Evolutionary conservation across 2,888 invertebrate genomes (phyloP).

Genomic region (Apotomis turbidana): DNA sequence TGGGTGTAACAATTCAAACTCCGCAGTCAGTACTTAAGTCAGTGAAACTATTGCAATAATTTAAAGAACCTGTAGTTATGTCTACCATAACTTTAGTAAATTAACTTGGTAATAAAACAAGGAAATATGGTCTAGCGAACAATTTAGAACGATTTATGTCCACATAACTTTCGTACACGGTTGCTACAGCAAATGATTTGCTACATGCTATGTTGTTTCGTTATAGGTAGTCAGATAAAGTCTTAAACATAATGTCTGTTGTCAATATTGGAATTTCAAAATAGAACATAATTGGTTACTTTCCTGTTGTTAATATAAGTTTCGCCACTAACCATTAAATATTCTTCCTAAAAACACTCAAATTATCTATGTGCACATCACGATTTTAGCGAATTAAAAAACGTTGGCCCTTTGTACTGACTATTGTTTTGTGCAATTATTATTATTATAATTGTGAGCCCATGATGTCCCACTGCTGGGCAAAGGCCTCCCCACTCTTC

Average conservation of each 20-base stretch:
- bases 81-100: conserved; percentile 27
- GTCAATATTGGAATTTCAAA: not conserved
- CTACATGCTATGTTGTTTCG: conserved; percentile 9
- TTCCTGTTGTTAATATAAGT: too few species aligned
- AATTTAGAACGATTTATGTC: conserved; percentile 27
- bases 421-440: too few species aligned
- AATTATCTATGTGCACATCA: too few species aligned
- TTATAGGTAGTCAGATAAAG: not conserved
- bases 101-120: conserved; percentile 30
- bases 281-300: too few species aligned
- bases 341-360: too few species aligned
- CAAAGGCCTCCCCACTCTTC: too few species aligned
- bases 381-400: too few species aligned
- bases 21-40: conserved; percentile 5
- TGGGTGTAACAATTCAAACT: not conserved
- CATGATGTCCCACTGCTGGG: too few species aligned
- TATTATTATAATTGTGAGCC: too few species aligned
- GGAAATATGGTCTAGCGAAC: conserved; percentile 29
- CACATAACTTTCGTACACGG: conserved; percentile 17
- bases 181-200: conserved; percentile 29
- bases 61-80: conserved; percentile 14
- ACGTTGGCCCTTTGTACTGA: too few species aligned
- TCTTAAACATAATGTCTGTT: not conserved
- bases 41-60: conserved; percentile 25
- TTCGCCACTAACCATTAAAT: too few species aligned